Conservation (phyloP, 2,888 invertebrate species). For the Cheilosia impressa region DNA sequence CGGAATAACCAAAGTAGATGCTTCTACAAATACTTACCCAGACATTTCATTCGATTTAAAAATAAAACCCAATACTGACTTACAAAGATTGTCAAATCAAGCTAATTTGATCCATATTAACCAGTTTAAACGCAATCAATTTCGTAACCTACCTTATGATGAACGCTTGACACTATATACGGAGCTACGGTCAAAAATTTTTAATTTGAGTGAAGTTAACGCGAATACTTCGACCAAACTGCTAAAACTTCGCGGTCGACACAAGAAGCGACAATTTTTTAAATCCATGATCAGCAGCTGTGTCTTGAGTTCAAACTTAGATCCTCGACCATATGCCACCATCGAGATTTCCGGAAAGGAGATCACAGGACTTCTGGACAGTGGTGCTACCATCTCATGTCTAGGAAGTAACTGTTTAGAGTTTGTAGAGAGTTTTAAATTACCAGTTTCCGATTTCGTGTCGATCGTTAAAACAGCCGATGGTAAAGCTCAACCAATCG, state of each 20-base stretch:
- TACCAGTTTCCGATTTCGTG: not conserved
- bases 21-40: not conserved
- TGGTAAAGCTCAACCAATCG: not conserved
- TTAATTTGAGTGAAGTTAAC: not conserved
- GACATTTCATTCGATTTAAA: not conserved
- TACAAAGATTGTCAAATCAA: not conserved
- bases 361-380: not conserved
- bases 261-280: not conserved
- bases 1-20: conserved; percentile 15
- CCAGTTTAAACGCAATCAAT: not conserved
- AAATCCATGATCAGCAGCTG: not conserved
- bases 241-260: not conserved
- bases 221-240: not conserved
- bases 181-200: not conserved
- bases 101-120: not conserved
- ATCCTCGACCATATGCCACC: not conserved
- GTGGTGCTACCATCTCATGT: not conserved
- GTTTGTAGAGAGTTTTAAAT: too few relatives aligned
- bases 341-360: not conserved
- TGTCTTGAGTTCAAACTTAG: not conserved
- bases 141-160: not conserved
- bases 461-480: not conserved
- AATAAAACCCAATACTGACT: not conserved
- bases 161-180: not conserved
- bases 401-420: too few relatives aligned